These are phyloP conservation scores for Lamproptera curius DNA, from an alignment of 2,888 invertebrate genomes.

Conservation along the genomic window DNA sequence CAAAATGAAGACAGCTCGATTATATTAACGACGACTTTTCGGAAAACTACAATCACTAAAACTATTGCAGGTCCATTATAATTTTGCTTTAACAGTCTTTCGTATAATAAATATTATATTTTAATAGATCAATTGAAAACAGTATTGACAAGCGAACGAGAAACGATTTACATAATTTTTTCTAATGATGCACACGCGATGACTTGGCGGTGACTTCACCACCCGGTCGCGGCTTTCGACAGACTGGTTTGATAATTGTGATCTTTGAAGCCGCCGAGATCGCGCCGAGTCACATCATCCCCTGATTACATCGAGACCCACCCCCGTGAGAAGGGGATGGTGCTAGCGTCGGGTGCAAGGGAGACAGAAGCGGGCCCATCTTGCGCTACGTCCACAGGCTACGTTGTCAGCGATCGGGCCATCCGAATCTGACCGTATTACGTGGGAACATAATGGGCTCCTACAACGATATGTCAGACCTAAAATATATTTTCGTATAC, in stretches of 20 bases:
- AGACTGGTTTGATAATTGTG: slow-evolving; percentile 77
- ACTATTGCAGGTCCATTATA: slow-evolving; percentile 28
- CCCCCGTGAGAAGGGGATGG: slow-evolving; percentile 56
- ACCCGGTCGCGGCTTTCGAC: slow-evolving; percentile 71
- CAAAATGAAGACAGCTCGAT: slow-evolving; percentile 77
- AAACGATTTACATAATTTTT: slow-evolving; percentile 7
- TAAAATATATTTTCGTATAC: no score
- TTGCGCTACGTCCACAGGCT: slow-evolving; percentile 79
- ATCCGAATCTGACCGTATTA: slow-evolving; percentile 62
- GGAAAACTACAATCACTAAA: slow-evolving; percentile 30
- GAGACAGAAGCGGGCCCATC: slow-evolving; percentile 78
- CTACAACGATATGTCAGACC: slow-evolving; percentile 29
- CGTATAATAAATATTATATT: no score
- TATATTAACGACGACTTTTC: slow-evolving; percentile 29
- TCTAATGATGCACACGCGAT: slow-evolving; percentile 23
- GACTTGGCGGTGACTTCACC: slow-evolving; percentile 67
- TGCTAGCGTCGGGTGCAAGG: slow-evolving; percentile 34
- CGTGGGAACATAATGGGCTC: slow-evolving; percentile 48
- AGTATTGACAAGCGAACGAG: no score
- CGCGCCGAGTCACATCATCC: slow-evolving; percentile 78
- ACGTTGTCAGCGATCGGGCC: slow-evolving; percentile 71
- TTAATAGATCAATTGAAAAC: background rate
- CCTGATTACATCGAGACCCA: slow-evolving; percentile 77
- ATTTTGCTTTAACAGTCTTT: no score
- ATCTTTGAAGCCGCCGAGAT: slow-evolving; percentile 77